Conservation (phyloP, 2,797 vertebrate genomes). For the Enteromius treurensis region DNA sequence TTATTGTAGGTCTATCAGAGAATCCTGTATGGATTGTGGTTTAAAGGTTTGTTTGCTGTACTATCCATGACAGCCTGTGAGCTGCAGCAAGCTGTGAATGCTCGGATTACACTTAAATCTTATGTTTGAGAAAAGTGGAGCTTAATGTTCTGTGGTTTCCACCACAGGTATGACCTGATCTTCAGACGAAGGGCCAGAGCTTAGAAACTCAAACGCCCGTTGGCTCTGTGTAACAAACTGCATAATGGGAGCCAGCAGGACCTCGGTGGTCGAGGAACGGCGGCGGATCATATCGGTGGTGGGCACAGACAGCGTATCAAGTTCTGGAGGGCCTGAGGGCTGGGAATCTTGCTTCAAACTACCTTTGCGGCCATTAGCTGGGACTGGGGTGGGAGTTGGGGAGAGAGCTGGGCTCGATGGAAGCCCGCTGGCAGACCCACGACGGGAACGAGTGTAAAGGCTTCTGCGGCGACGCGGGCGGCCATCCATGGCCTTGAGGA, state of each 20-base stretch:
- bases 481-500: constrained; percentile 74
- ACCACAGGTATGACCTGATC: constrained; percentile 11
- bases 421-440: constrained; percentile 27
- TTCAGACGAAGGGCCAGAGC: constrained; percentile 57
- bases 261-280: constrained; percentile 66
- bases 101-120: not conserved
- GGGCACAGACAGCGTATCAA: constrained; percentile 34
- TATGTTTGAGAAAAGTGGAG: not conserved
- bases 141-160: constrained; percentile 47
- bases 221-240: constrained; percentile 76
- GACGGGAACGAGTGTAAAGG: constrained; percentile 55
- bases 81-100: not conserved
- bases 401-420: constrained; percentile 11
- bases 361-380: constrained; percentile 55
- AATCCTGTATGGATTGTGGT: not conserved
- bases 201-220: constrained; percentile 75
- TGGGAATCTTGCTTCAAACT: constrained; percentile 56
- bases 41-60: not conserved
- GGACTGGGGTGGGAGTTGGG: not conserved
- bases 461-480: constrained; percentile 70
- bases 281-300: constrained; percentile 39
- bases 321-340: constrained; percentile 41
- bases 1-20: not conserved
- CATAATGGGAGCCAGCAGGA: constrained; percentile 71
- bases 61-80: not conserved